Percentiles rank a stretch among this genome's conserved stretches.
These are phyloP conservation scores for Metopia argyrocephala DNA, from an alignment of 2,888 invertebrate genomes.

Conservation along the genomic window DNA sequence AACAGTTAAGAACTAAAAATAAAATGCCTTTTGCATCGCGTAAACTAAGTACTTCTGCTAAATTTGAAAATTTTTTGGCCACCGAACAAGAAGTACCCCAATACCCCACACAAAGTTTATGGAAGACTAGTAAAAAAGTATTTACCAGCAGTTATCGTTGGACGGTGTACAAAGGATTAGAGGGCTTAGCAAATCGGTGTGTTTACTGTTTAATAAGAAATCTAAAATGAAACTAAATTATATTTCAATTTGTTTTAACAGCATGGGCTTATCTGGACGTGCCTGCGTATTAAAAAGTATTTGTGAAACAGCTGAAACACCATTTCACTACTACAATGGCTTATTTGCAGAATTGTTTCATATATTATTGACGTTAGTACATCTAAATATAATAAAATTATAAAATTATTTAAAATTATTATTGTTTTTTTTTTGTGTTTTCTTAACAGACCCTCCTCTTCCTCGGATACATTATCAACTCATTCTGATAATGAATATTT, in stretches of 20 bases:
- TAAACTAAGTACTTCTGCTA: slow-evolving; percentile 60
- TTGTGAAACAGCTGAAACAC: slow-evolving; percentile 86
- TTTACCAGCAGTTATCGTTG: slow-evolving; percentile 73
- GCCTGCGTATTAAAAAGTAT: slow-evolving; percentile 87
- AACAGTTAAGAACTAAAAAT: slow-evolving; percentile 68
- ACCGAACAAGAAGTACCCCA: slow-evolving; percentile 68
- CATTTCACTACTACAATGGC: slow-evolving; percentile 85
- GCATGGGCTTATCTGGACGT: slow-evolving; percentile 84
- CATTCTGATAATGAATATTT: slow-evolving; percentile 86
- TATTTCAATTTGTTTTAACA: slow-evolving; percentile 69
- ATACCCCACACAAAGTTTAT: slow-evolving; percentile 63
- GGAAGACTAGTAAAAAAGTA: slow-evolving; percentile 62
- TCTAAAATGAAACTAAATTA: background rate
- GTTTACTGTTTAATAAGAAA: slow-evolving; percentile 4
- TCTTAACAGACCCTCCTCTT: slow-evolving; percentile 84
- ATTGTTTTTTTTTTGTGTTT: background rate
- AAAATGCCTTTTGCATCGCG: slow-evolving; percentile 64
- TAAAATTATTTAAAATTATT: background rate
- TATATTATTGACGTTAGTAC: slow-evolving; percentile 88
- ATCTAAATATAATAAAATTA: too few species aligned
- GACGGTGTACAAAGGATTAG: slow-evolving; percentile 73
- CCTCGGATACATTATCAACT: slow-evolving; percentile 82
- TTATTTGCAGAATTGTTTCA: slow-evolving; percentile 87
- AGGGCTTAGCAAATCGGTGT: slow-evolving; percentile 70
- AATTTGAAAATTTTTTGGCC: slow-evolving; percentile 70